These are phyloP conservation scores for Digitonthophagus gazella DNA, from an alignment of 2,888 invertebrate species.

Conservation along the genomic window DNA sequence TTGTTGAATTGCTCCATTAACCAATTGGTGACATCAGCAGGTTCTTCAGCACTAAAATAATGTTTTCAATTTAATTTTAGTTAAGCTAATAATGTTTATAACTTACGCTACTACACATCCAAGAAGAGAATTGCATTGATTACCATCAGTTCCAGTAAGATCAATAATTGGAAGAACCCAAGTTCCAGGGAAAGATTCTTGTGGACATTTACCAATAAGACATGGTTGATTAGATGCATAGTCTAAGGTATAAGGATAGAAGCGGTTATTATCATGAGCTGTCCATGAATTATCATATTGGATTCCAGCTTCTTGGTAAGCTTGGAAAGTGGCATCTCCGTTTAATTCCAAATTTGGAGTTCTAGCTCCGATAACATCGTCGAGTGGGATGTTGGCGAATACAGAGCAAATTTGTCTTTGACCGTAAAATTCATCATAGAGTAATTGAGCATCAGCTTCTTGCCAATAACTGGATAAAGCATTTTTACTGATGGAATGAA, in stretches of 20 bases:
- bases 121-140: conserved; percentile 53
- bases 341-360: conserved; percentile 54
- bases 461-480: conserved; percentile 42
- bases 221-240: conserved; percentile 59
- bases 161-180: conserved; percentile 69
- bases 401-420: conserved; percentile 43
- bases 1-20: conserved; percentile 51
- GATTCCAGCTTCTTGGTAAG: conserved; percentile 55
- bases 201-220: conserved; percentile 57
- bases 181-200: conserved; percentile 56
- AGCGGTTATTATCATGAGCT: conserved; percentile 51
- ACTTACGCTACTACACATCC: conserved; percentile 22
- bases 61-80: background rate
- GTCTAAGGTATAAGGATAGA: conserved; percentile 71
- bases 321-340: conserved; percentile 59
- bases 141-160: conserved; percentile 52
- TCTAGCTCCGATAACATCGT: conserved; percentile 47
- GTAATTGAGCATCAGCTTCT: conserved; percentile 37
- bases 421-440: conserved; percentile 47
- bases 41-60: conserved; percentile 13
- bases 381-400: conserved; percentile 46
- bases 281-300: conserved; percentile 65
- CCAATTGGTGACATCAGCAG: conserved; percentile 46
- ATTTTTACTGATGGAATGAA: conserved; percentile 58
- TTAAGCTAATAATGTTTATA: background rate